A percentile compares a stretch with the other conserved stretches of the same genome.
Conservation (phyloP, 2,113 vertebrate species). For the Megaceryle maxima region DNA sequence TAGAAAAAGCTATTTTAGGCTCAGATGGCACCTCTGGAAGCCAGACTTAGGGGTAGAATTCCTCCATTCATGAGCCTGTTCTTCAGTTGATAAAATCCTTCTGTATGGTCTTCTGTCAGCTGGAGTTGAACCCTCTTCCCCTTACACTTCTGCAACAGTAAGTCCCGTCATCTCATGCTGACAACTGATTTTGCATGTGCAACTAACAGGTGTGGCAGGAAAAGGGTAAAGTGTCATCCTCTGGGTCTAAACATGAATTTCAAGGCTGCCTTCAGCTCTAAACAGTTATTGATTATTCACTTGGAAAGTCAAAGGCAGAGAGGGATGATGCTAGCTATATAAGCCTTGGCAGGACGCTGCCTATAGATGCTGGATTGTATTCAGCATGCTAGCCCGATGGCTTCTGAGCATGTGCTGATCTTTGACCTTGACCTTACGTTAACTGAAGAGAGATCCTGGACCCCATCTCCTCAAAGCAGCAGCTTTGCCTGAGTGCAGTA, state of each 20-base stretch:
- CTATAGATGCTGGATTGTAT: background rate
- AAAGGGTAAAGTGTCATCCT: background rate
- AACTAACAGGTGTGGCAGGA: background rate
- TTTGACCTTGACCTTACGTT: background rate
- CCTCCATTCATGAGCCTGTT: background rate
- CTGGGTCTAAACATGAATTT: conserved; percentile 2
- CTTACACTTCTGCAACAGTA: background rate
- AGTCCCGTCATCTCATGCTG: background rate
- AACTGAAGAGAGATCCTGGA: background rate
- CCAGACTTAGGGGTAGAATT: background rate
- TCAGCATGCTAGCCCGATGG: background rate
- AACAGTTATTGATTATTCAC: conserved; percentile 44
- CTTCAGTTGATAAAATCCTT: background rate
- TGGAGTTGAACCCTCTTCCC: background rate
- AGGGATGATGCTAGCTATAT: background rate
- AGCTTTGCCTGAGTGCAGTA: background rate
- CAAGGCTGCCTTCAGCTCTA: conserved; percentile 21
- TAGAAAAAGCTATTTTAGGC: background rate
- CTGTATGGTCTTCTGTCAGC: background rate
- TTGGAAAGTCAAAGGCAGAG: conserved; percentile 17
- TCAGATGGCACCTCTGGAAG: background rate
- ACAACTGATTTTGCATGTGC: background rate
- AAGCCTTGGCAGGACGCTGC: background rate
- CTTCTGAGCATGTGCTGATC: background rate
- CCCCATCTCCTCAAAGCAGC: background rate